A percentile compares a stretch with the other conserved stretches of the same genome.
phyloP scores from a whole-genome alignment of 2,113 vertebrate genomes.

The Turnix velox region DNA sequence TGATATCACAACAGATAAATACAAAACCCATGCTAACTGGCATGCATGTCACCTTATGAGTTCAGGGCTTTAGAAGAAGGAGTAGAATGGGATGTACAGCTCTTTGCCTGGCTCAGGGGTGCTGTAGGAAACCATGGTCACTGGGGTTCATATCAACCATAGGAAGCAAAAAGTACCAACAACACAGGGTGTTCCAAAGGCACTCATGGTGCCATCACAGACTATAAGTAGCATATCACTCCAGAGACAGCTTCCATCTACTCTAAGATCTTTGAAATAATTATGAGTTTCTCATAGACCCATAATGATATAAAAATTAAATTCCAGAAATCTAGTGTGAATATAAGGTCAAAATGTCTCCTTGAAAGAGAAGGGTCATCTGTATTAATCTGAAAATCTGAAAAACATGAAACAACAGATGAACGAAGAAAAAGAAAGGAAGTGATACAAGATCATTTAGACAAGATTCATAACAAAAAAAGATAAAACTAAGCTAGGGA shows the following conservation, averaged over 20 bases:
- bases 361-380: background rate
- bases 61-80: background rate
- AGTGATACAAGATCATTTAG: background rate
- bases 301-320: no score
- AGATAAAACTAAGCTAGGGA: background rate
- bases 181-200: background rate
- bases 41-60: background rate
- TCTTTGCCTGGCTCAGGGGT: background rate
- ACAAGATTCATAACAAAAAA: background rate
- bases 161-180: background rate
- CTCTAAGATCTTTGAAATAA: background rate
- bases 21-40: background rate
- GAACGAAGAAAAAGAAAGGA: background rate
- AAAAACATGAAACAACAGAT: background rate
- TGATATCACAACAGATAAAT: background rate
- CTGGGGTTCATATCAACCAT: rapidly evolving
- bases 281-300: background rate
- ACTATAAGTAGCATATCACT: background rate
- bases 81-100: background rate
- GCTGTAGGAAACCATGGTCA: rapidly evolving
- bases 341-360: background rate
- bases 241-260: background rate
- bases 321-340: background rate
- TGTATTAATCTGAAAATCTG: background rate
- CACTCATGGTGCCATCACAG: rapidly evolving